These are phyloP conservation scores for Hypena proboscidalis DNA, from an alignment of 2,888 invertebrate species.

Conservation along the genomic window DNA sequence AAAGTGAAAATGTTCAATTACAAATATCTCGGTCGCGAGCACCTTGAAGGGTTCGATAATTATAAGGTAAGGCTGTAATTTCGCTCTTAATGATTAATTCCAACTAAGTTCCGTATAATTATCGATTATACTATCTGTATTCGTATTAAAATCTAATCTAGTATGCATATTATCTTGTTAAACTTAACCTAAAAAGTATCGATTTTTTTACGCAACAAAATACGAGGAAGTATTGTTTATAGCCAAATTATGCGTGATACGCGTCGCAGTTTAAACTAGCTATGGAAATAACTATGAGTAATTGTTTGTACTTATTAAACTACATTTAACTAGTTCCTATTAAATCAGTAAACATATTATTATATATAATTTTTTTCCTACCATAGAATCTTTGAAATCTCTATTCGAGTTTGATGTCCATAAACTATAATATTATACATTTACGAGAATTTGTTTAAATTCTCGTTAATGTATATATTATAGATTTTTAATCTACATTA, in stretches of 20 bases:
- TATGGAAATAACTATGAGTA: not conserved
- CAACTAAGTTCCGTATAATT: not conserved
- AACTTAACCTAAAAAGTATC: constrained; percentile 57
- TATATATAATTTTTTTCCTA: too few relatives aligned
- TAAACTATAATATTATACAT: too few relatives aligned
- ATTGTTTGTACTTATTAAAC: constrained; percentile 8
- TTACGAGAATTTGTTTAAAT: too few relatives aligned
- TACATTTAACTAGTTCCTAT: too few relatives aligned
- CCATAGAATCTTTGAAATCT: too few relatives aligned
- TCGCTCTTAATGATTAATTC: not conserved
- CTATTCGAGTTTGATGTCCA: too few relatives aligned
- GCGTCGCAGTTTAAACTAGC: constrained; percentile 9
- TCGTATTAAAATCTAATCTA: not conserved
- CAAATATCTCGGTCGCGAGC: constrained; percentile 93
- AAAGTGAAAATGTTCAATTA: constrained; percentile 84
- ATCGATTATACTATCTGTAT: not conserved
- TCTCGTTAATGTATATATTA: too few relatives aligned
- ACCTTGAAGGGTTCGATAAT: constrained; percentile 96
- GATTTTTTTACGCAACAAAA: constrained; percentile 56
- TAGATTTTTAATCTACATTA: too few relatives aligned
- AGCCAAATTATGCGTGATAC: constrained; percentile 20
- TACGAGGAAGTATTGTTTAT: constrained; percentile 20
- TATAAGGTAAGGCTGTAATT: constrained; percentile 89
- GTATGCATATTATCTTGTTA: constrained; percentile 8
- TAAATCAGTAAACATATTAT: too few relatives aligned